These are phyloP conservation scores for Podocnemis expansa DNA, from an alignment of 2,113 vertebrate genomes.

Conservation along the genomic window DNA sequence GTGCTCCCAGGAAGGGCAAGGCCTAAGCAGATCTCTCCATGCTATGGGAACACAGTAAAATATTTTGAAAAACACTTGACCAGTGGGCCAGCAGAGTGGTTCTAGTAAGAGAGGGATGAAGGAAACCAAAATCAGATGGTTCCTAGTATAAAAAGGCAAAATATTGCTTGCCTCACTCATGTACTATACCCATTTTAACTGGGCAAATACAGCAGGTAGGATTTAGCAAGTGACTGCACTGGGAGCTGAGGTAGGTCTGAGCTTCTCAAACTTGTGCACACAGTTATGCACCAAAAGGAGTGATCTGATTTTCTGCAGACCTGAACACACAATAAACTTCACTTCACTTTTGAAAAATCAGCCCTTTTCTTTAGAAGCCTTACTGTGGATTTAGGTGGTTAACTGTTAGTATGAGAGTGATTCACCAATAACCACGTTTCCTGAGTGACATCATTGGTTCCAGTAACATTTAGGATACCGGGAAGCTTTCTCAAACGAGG, in stretches of 20 bases:
- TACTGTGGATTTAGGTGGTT: background rate
- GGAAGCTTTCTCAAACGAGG: background rate
- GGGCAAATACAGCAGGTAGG: background rate
- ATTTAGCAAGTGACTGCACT: background rate
- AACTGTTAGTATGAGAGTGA: background rate
- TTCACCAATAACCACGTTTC: background rate
- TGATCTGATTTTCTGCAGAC: background rate
- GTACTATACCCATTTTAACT: background rate
- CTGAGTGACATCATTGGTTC: background rate
- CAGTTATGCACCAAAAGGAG: background rate
- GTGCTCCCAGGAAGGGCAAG: background rate
- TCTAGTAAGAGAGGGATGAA: background rate
- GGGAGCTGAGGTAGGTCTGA: background rate
- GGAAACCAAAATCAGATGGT: background rate
- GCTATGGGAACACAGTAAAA: fast-evolving
- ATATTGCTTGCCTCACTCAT: background rate
- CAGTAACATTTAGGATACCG: background rate
- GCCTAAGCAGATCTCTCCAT: background rate
- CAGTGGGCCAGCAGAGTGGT: background rate
- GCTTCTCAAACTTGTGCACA: background rate
- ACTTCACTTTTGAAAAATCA: background rate
- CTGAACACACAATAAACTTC: background rate
- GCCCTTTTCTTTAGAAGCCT: background rate
- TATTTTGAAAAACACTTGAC: background rate
- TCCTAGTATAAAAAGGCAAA: background rate